Conservation (phyloP, 2,113 vertebrate genomes). For the Oophaga pumilio region DNA sequence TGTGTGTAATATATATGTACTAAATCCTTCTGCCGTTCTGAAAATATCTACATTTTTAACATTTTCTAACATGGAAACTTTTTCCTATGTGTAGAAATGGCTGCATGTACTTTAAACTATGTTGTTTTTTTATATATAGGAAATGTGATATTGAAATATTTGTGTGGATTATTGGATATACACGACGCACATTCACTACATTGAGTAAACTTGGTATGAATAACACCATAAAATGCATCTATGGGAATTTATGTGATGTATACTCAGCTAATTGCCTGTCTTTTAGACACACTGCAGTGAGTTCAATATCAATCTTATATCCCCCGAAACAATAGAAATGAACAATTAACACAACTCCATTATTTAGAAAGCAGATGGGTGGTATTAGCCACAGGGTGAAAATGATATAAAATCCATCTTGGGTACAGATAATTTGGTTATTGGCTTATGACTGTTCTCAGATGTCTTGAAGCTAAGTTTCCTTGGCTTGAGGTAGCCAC, state of each 20-base stretch:
- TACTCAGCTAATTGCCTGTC: not conserved
- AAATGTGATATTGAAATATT: not conserved
- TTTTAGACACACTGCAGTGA: conserved; percentile 19
- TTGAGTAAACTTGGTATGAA: not conserved
- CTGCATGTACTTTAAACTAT: not conserved
- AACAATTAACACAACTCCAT: conserved; percentile 55
- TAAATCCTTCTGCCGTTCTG: not conserved
- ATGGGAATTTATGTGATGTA: not conserved
- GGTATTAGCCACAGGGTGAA: conserved; percentile 51
- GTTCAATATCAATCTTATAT: conserved; percentile 42
- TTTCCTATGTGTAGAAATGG: not conserved
- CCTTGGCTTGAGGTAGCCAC: conserved; percentile 10
- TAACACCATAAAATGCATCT: not conserved
- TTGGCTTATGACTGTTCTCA: conserved; percentile 56
- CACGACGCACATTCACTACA: not conserved
- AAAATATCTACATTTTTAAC: not conserved
- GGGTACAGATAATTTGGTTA: conserved; percentile 55
- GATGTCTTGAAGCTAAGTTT: conserved; percentile 40
- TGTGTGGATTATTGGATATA: not conserved
- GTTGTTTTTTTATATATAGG: not conserved
- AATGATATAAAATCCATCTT: conserved; percentile 57
- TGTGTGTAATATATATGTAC: not conserved
- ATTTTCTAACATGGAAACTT: not conserved
- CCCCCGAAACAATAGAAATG: conserved; percentile 43
- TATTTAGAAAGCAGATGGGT: conserved; percentile 57